phyloP scores from a whole-genome alignment of 2,888 invertebrate genomes.

The Leptinotarsa juncta region DNA sequence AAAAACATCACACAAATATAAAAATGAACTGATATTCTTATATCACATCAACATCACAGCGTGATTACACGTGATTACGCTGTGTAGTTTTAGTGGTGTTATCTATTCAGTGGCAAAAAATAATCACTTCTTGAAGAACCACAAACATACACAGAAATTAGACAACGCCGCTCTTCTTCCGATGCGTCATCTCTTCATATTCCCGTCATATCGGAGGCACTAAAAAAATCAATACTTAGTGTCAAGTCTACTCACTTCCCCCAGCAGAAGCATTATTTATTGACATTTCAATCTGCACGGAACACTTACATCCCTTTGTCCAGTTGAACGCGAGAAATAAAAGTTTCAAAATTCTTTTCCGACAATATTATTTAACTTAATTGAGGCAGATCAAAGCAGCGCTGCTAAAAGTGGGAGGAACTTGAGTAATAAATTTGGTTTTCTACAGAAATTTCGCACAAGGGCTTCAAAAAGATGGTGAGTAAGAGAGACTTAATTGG shows the following conservation, averaged over 20 bases:
- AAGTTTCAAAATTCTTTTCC: neutral
- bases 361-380: neutral
- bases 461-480: neutral
- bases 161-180: neutral
- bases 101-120: too few species aligned
- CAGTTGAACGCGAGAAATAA: neutral
- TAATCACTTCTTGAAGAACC: too few species aligned
- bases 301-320: neutral
- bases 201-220: neutral
- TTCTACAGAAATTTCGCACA: slow-evolving; percentile 1
- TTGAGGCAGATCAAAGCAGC: neutral
- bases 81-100: too few species aligned
- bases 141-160: neutral
- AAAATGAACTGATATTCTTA: too few species aligned
- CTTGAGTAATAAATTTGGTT: slow-evolving; percentile 1
- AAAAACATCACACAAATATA: too few species aligned
- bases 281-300: neutral
- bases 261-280: slow-evolving; percentile 2
- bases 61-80: too few species aligned
- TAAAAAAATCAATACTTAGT: slow-evolving; percentile 17
- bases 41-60: too few species aligned
- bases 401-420: neutral
- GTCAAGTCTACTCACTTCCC: neutral
- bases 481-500: neutral
- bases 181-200: slow-evolving; percentile 5